Evolutionary conservation across 2,888 invertebrate genomes (phyloP).

Genomic region (Hipparchia sbordonii): DNA sequence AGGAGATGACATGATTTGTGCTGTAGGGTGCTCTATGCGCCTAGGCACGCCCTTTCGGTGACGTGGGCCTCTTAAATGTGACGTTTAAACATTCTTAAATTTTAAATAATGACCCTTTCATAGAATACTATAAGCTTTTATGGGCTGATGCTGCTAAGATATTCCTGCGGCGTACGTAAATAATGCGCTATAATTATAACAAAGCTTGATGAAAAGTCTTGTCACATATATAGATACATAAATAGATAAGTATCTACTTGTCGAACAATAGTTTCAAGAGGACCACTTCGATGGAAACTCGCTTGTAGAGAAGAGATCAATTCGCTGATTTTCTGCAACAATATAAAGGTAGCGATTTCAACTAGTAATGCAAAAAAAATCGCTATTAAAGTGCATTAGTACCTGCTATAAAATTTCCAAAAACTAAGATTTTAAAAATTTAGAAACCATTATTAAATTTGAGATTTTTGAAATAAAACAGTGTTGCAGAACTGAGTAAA

Average conservation of each 20-base stretch:
- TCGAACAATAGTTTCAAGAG: too few relatives aligned
- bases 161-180: slow-evolving; percentile 37
- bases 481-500: too few relatives aligned
- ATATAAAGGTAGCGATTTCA: too few relatives aligned
- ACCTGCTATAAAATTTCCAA: too few relatives aligned
- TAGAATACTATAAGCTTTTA: slow-evolving; percentile 65
- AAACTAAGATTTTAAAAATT: too few relatives aligned
- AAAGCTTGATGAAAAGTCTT: background rate
- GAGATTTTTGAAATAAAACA: too few relatives aligned
- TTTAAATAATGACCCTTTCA: slow-evolving; percentile 73
- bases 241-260: too few relatives aligned
- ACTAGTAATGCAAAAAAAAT: too few relatives aligned
- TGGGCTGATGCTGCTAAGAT: slow-evolving; percentile 55
- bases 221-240: background rate
- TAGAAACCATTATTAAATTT: too few relatives aligned
- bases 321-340: too few relatives aligned
- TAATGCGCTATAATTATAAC: slow-evolving; percentile 29
- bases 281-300: too few relatives aligned
- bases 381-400: too few relatives aligned
- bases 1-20: slow-evolving; percentile 32
- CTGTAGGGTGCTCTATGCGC: slow-evolving; percentile 38
- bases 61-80: slow-evolving; percentile 67
- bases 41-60: slow-evolving; percentile 54
- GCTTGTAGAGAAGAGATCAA: background rate
- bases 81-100: slow-evolving; percentile 75